Base-by-base conservation (phyloP, 2,113 vertebrate genomes). In the Gobio gobio region DNA sequence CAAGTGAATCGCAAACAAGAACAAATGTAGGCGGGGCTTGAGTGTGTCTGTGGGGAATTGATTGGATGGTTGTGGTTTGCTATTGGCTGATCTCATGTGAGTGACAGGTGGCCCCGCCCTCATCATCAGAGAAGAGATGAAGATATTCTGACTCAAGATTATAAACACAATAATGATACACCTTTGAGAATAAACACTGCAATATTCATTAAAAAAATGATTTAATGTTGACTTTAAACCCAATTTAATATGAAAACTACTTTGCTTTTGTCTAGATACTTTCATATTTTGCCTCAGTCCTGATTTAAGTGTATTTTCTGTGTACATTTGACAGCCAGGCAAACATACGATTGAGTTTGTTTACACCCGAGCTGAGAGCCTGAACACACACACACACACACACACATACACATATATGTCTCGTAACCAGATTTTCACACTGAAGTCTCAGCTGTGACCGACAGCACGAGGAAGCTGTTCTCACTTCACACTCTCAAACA, bases 371-470 rank as follows among this genome's bases (percentile, higher is more conserved):
- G 3, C 47, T 24, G 74, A 51, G 72, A 49, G 16, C 10, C 12
- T 49, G 64, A 51, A 20, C 8, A 70, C 66, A 68, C 18, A 66
- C 29, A 66, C 61, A 64, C 58, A 14, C 24, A 26, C 61, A 63
- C 58, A 61, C 61, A 63, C 4, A 59, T 22, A 61, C 59, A 61
- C 26, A 66, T 3, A 4, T 2, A 56, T 6, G 54, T 56, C 54
- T 56, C 16, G 6, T 56, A 20, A 68, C 18, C 64, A 22, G 36
- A 43, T 43, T 43, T 70, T 70, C 66, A 70, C 66, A 75, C 45
- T 14, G 45, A 26, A 75, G 43, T 75, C 45, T 75, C 73, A 75
- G 73, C 45, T 75, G 43, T 70, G 66, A 43, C 66, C 66, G 43
- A 40, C 9, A 10, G 20, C 66, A 43, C 9, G 1, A 70, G 33